phyloP scores from a whole-genome alignment of 2,797 vertebrate species.

The Sebastes nivosus region DNA sequence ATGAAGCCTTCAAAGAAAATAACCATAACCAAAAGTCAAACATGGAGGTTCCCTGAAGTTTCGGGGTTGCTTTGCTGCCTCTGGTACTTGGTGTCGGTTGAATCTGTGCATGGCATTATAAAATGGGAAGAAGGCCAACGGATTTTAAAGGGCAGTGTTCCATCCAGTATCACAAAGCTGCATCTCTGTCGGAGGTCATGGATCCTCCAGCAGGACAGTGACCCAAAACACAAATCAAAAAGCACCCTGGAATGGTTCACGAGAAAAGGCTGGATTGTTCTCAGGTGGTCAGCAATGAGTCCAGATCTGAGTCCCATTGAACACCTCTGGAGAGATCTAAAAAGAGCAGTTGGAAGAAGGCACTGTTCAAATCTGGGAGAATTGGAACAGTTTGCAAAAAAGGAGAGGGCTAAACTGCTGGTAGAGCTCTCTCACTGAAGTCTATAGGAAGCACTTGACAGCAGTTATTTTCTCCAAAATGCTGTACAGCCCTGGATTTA shows the following conservation, averaged over 20 bases:
- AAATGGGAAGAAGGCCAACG: background rate
- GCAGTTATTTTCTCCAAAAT: background rate
- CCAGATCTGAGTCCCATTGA: background rate
- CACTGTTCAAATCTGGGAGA: background rate
- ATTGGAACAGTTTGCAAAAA: background rate
- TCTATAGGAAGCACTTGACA: background rate
- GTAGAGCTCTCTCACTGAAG: background rate
- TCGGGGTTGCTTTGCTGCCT: too few species aligned
- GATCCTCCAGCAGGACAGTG: background rate
- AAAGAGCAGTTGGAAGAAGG: background rate
- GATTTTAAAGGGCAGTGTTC: background rate
- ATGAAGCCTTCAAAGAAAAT: too few species aligned
- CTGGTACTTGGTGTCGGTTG: too few species aligned
- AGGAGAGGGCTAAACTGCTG: too few species aligned
- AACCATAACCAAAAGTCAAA: too few species aligned
- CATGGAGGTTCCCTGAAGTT: too few species aligned
- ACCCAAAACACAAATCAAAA: background rate
- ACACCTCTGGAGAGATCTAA: background rate
- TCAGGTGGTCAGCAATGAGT: background rate
- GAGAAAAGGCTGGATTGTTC: background rate
- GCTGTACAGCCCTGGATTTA: background rate
- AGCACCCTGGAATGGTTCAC: background rate
- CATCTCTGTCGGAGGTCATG: background rate
- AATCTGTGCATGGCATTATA: background rate
- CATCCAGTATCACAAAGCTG: background rate